These are phyloP conservation scores for Petromus typicus DNA, from an alignment of 2,113 vertebrate genomes.

Conservation along the genomic window DNA sequence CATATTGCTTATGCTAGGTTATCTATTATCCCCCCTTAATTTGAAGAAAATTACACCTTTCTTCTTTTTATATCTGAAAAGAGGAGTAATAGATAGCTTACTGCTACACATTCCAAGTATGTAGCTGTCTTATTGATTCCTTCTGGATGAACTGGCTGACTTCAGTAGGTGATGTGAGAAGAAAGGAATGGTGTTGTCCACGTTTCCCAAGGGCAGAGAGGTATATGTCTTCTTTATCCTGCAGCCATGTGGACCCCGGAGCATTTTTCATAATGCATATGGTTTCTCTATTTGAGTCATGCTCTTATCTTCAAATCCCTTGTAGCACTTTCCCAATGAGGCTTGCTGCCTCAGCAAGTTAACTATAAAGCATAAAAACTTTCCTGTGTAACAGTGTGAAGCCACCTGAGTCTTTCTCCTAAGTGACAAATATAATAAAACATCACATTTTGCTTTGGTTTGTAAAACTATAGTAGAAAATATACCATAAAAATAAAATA, in stretches of 20 bases:
- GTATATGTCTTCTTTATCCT: constrained; percentile 56
- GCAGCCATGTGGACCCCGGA: constrained; percentile 41
- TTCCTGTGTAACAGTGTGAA: background rate
- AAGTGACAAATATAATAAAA: background rate
- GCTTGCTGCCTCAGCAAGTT: constrained; percentile 68
- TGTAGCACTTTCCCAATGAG: constrained; percentile 43
- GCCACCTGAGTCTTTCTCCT: background rate
- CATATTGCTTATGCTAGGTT: background rate
- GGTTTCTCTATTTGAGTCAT: constrained; percentile 62
- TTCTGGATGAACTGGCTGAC: constrained; percentile 62
- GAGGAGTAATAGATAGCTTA: background rate
- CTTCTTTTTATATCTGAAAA: constrained; percentile 33
- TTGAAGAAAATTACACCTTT: constrained; percentile 44
- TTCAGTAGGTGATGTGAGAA: constrained; percentile 63
- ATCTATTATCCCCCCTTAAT: background rate
- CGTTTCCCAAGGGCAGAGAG: constrained; percentile 58
- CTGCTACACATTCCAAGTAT: constrained; percentile 1
- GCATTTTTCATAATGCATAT: constrained; percentile 65
- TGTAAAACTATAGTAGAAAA: constrained; percentile 13
- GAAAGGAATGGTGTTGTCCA: constrained; percentile 61
- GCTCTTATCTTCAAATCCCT: constrained; percentile 70
- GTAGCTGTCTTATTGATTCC: constrained; percentile 54
- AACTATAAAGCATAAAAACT: constrained; percentile 30
- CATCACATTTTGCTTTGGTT: background rate
- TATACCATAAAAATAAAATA: background rate